Conservation (phyloP, 2,888 invertebrate species). For the Drosophila peninsularis region DNA sequence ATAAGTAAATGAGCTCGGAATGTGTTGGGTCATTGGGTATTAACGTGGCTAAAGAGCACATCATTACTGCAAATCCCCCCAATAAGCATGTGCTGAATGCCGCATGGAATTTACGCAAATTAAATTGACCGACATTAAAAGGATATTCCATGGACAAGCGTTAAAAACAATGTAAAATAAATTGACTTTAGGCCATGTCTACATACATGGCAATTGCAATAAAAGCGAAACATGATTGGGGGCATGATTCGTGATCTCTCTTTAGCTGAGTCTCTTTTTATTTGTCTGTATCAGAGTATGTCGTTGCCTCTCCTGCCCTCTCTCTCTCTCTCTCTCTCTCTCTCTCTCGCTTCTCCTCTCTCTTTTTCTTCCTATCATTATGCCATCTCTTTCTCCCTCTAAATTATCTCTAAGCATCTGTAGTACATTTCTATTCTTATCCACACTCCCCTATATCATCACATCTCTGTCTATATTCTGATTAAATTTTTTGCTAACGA, state of each 20-base stretch:
- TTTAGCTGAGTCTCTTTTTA: neutral
- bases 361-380: neutral
- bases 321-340: neutral
- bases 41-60: conserved; percentile 53
- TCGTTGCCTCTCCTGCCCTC: neutral
- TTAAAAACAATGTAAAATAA: neutral
- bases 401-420: too few species aligned
- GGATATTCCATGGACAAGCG: neutral
- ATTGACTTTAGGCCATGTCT: neutral
- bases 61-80: conserved; percentile 42
- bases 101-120: conserved; percentile 32
- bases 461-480: neutral
- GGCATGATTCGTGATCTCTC: neutral
- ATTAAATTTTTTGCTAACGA: conserved; percentile 3
- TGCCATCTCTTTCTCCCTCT: too few species aligned
- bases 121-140: conserved; percentile 22
- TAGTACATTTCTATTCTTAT: too few species aligned
- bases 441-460: neutral
- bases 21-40: conserved; percentile 28
- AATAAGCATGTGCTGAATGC: conserved; percentile 22
- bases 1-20: conserved; percentile 46
- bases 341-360: neutral
- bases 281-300: too few species aligned
- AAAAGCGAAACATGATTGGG: neutral
- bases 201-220: neutral